Evolutionary conservation across 1,140 invertebrate genomes (phyloP).

Genomic region (Acromyrmex charruanus): DNA sequence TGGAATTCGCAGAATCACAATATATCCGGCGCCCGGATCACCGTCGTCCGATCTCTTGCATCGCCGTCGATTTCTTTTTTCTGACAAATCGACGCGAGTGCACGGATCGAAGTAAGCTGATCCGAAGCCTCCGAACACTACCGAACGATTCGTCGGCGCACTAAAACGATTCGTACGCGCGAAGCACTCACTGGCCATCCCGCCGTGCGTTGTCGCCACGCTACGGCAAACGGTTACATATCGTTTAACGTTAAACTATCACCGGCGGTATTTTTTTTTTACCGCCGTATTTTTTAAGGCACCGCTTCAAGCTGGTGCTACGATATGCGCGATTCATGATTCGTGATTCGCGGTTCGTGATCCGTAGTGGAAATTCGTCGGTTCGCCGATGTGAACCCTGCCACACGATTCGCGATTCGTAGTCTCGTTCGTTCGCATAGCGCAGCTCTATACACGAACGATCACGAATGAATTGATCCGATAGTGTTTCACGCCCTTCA

Average conservation of each 20-base stretch:
- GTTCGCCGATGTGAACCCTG: too few relatives aligned
- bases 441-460: conserved; percentile 6
- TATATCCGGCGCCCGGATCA: conserved; percentile 25
- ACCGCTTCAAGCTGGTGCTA: conserved; percentile 29
- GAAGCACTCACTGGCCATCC: conserved; percentile 70
- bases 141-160: conserved; percentile 33
- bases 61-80: not conserved
- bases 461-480: not conserved
- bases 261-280: conserved; percentile 43
- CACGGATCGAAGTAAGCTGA: not conserved
- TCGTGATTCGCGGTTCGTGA: not conserved
- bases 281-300: conserved; percentile 69
- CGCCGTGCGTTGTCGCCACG: conserved; percentile 56
- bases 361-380: too few relatives aligned
- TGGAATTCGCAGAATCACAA: conserved; percentile 52
- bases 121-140: not conserved
- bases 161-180: not conserved
- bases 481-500: not conserved
- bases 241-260: conserved; percentile 71
- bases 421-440: not conserved
- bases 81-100: not conserved
- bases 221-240: conserved; percentile 38
- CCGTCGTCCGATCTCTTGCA: not conserved
- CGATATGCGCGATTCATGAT: conserved; percentile 13
- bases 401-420: not conserved